Evolutionary conservation across 2,888 invertebrate genomes (phyloP), one percentile per base, ranked within the genome.

Genomic region (Caenorhabditis afra): DNA sequence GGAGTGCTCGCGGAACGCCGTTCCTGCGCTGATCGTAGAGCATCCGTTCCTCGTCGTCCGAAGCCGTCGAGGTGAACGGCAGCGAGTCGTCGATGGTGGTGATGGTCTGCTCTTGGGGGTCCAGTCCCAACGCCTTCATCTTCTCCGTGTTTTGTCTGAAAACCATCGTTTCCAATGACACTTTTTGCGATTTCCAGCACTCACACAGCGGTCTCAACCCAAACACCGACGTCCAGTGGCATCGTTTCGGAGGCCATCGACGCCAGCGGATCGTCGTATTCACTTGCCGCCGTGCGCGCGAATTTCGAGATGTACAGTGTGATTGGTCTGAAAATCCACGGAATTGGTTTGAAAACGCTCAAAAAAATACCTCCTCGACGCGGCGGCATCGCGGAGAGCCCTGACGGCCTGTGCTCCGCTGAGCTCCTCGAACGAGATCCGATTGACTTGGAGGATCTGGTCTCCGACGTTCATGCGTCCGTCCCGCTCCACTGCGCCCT

Each of bases 371-470:
- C 74, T 82, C 52, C 77, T 83, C 5, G 81, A 81, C 14, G 71
- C 74, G 18, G 87, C 84, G 7, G 82, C 84, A 23, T 77, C 82
- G 57, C 83, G 68, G 14, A 89, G 67, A 16, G 86, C 70, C 14
- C 75, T 57, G 7, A 89, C 78, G 0, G 86, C 85, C 55, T 87
- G 82, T 11, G 84, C 71, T 18, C 86, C 86, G 20, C 73, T 81
- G 20, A 89, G 74, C 50, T 86, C 81, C 73, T 89, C 88, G 64
- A 89, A 89, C 10, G 86, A 85, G 2, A 84, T 81, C n/a, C 81
- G 62, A 53, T 88, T 88, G 22, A 88, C 85, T 61, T 89, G 87
- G 7, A 88, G 75, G 23, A 89, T 88, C 62, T 89, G 88, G 79
- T 89, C 89, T 12, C 89, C 89, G 5, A 87, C 83, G 41, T 86